Evolutionary conservation across 2,888 invertebrate genomes (phyloP), one percentile per base, ranked within the genome.

Genomic region (Ichneumoninae sp.): DNA sequence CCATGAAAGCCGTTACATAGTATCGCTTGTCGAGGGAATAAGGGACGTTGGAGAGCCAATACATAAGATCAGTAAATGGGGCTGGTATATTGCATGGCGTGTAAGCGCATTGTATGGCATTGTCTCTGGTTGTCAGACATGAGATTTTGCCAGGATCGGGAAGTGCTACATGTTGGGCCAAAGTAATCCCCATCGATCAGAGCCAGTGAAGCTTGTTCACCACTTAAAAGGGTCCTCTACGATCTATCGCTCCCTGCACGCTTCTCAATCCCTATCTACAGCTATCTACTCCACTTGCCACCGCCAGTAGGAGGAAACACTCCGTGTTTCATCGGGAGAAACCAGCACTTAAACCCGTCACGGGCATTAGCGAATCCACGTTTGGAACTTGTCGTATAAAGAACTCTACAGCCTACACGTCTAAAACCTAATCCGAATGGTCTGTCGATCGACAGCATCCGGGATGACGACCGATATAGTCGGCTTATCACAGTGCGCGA

Each of bases 101-200:
- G 74, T 52, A 47, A 65, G 40, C 65, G 47, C 65, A 80, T 66
- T 47, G 30, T 8, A 22, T 57, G 47, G 40, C 74, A 80, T 71
- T 63, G 76, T 76, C 66, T 71, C 75, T 76, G 65, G 60, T 73
- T 81, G 57, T 71, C 57, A 69, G 71, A 57, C 65, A 50, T 19
- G 50, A 60, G 75, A 36, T 79, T 83, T 33, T 47, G 44, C 52
- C 26, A 60, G 60, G 75, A 71, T 82, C 47, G 52, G 68, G 60
- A 50, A 77, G 68, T 78, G 79, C 57, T 71, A 66, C 52, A 83
- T 68, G 69, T 52, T 74, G 74, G 57, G 52, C 68, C 68, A 77
- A 73, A 83, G 76, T 83, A 83, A 83, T 80, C 80, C 60, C 44
- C 69, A 83, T 83, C 77, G 71, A 83, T 83, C 70, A 26, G 69